These are phyloP conservation scores for Pempheris klunzingeri DNA, from an alignment of 2,797 vertebrate genomes.

Conservation along the genomic window DNA sequence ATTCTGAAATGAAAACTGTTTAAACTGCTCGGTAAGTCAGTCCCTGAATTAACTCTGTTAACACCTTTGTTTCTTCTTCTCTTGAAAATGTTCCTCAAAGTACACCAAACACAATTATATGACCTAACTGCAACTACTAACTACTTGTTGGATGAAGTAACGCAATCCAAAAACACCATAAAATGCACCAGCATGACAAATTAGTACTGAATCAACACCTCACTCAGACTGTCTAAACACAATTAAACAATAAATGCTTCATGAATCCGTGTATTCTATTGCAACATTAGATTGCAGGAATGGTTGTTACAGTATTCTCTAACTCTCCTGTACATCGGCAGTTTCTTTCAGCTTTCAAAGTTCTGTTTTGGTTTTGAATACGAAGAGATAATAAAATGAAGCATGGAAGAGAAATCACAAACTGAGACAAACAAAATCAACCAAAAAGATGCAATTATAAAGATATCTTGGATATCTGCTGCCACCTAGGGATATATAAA, in stretches of 20 bases:
- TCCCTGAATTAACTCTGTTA: neutral
- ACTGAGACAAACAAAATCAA: neutral
- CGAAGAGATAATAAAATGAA: neutral
- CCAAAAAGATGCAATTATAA: neutral
- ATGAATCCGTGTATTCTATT: neutral
- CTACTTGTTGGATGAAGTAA: neutral
- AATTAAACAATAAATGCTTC: neutral
- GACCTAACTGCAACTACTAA: neutral
- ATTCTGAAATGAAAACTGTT: neutral
- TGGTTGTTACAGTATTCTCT: neutral
- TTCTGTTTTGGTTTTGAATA: neutral
- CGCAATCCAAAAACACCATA: neutral
- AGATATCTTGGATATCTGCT: constrained; percentile 63
- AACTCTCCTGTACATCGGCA: neutral
- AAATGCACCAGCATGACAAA: neutral
- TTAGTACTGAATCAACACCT: neutral
- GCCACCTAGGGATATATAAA: constrained; percentile 66
- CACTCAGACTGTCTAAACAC: neutral
- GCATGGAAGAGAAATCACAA: neutral
- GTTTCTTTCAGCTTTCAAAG: neutral
- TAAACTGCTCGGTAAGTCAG: neutral
- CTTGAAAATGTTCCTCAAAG: constrained; percentile 1
- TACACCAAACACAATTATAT: neutral
- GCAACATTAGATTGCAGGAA: neutral
- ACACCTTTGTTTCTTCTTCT: neutral